Evolutionary conservation across 1,140 invertebrate species (phyloP), one percentile per base, ranked within the genome.

Genomic region (Melitaea cinxia): DNA sequence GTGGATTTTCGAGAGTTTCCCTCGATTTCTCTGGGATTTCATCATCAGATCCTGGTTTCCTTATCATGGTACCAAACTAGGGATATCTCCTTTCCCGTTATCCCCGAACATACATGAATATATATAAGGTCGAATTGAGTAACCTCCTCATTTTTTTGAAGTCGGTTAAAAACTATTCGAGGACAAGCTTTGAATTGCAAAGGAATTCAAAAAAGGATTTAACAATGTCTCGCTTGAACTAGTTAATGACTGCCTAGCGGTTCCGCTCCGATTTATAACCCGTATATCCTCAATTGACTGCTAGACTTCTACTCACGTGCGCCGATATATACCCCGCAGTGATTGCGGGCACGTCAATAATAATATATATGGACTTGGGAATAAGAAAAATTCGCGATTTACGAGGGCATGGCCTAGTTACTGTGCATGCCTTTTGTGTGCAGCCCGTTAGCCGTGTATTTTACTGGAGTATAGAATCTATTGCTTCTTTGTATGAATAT

Each of bases 291-390:
- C 42, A 0, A 19, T 17, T 15, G 15, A 15, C 14, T 26, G 57
- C 54, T 77, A 77, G 68, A 53, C 42, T 66, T 58, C 42, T 65
- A 47, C 72, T 77, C 81, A 81, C 79, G 75, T 78, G 55, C 52
- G 63, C 62, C 72, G 66, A 83, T 83, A 78, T 78, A 83, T 77
- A 77, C 69, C 73, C 65, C 61, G 67, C 74, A 68, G 79, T 83
- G 81, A 83, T 83, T 83, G 77, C 77, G 75, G 76, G 65, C 61
- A 71, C 73, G 73, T 78, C 71, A 77, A 77, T 79, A 75, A 75
- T 72, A 78, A 77, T 73, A 70, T 66, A 74, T 73, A n/a, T n/a
- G 75, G 70, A 72, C 70, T 67, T 61, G 68, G 70, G 65, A 66
- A 73, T 74, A 75, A 72, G 70, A 73, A 62, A 65, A 52, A 56